Percentiles rank a stretch among this genome's conserved stretches.
Conservation (phyloP, 2,797 vertebrate species). For the Fistularia commersonii region DNA sequence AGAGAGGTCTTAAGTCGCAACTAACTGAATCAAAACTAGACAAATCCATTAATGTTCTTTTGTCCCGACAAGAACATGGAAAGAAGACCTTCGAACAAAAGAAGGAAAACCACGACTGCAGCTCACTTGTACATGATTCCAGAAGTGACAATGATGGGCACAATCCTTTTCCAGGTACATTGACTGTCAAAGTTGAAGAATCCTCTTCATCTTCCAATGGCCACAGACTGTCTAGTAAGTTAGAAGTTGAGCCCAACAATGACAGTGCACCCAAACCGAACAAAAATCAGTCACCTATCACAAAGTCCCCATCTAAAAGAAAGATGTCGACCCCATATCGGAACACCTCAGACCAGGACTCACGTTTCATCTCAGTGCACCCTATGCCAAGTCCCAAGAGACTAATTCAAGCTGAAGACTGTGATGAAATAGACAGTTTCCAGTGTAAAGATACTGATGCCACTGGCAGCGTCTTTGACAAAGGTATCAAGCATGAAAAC, state of each 20-base stretch:
- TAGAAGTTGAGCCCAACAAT: conserved; percentile 53
- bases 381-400: conserved; percentile 84
- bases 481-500: conserved; percentile 64
- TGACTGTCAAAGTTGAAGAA: conserved; percentile 62
- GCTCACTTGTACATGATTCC: conserved; percentile 68
- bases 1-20: conserved; percentile 80
- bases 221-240: conserved; percentile 56
- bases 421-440: conserved; percentile 83
- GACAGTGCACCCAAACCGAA: conserved; percentile 55
- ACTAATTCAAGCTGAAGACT: conserved; percentile 79
- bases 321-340: conserved; percentile 86
- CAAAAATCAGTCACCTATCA: conserved; percentile 66
- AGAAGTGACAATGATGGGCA: conserved; percentile 53
- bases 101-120: conserved; percentile 75
- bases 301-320: conserved; percentile 76
- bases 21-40: conserved; percentile 82
- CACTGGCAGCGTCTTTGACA: conserved; percentile 48
- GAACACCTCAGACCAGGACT: conserved; percentile 91
- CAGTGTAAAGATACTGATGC: conserved; percentile 75
- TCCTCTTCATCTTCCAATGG: conserved; percentile 61
- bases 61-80: conserved; percentile 79
- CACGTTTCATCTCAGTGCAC: conserved; percentile 92
- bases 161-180: conserved; percentile 61
- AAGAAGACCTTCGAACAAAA: conserved; percentile 76
- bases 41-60: conserved; percentile 82